These are phyloP conservation scores for Gallinago nigripennis DNA, from an alignment of 2,797 vertebrate genomes.

Conservation along the genomic window DNA sequence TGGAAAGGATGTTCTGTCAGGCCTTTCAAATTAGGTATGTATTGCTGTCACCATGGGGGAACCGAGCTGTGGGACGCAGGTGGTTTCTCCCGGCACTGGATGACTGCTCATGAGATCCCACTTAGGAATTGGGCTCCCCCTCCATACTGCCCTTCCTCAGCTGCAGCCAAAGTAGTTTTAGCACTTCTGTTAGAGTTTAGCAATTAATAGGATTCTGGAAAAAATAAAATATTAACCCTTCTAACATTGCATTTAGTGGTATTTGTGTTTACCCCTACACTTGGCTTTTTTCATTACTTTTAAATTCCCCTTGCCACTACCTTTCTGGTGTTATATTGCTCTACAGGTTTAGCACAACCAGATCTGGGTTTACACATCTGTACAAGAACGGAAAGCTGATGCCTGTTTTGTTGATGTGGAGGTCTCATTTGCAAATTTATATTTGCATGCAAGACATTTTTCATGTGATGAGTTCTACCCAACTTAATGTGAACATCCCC, in stretches of 20 bases:
- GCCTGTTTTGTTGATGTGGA: neutral
- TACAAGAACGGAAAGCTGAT: neutral
- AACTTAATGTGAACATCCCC: neutral
- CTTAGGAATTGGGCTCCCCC: fast-evolving
- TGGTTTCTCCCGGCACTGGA: neutral
- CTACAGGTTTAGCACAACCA: neutral
- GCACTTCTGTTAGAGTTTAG: neutral
- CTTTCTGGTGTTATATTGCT: neutral
- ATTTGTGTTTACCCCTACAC: neutral
- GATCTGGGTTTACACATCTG: neutral
- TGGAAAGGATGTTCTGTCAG: neutral
- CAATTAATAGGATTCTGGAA: neutral
- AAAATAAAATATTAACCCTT: neutral
- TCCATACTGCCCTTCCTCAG: neutral
- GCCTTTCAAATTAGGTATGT: neutral
- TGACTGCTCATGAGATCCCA: neutral
- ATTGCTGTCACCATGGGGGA: neutral
- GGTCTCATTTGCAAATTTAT: neutral
- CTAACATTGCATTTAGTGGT: neutral
- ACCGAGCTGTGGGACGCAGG: fast-evolving
- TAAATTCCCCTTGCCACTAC: neutral
- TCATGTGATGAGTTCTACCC: neutral
- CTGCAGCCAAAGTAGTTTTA: neutral
- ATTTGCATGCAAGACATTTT: neutral
- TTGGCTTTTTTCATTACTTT: neutral